phyloP scores from a whole-genome alignment of 2,888 invertebrate species.

The Folsomia manolachei region DNA sequence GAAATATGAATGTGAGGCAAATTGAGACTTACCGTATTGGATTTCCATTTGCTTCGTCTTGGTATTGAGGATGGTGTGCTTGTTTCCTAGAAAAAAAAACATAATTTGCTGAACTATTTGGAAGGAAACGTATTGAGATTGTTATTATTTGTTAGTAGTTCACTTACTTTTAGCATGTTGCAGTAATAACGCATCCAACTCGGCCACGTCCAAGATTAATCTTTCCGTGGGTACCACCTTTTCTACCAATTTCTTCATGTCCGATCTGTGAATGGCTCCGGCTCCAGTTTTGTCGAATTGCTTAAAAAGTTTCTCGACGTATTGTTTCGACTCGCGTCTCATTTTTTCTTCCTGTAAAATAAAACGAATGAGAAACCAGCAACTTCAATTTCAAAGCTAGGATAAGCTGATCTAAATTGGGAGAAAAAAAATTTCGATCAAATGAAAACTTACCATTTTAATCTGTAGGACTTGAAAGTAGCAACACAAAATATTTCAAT shows the following conservation, averaged over 20 bases:
- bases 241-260: constrained; percentile 1
- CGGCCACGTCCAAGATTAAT: background rate
- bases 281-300: background rate
- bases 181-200: background rate
- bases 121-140: background rate
- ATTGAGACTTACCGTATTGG: constrained; percentile 8
- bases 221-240: background rate
- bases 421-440: too few species aligned
- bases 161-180: constrained; percentile 9
- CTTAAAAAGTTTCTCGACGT: constrained; percentile 12
- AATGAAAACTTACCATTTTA: background rate
- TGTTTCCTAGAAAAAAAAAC: constrained; percentile 16
- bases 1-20: too few species aligned
- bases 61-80: background rate
- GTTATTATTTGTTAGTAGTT: background rate
- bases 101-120: background rate
- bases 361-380: background rate
- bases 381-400: too few species aligned
- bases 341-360: constrained; percentile 16
- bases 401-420: background rate
- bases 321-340: constrained; percentile 14
- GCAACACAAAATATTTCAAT: background rate
- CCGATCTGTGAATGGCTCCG: background rate
- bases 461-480: background rate
- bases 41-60: constrained; percentile 11